Evolutionary conservation across 2,888 invertebrate genomes (phyloP), one percentile per base, ranked within the genome.

Genomic region (Brenthis hecate): DNA sequence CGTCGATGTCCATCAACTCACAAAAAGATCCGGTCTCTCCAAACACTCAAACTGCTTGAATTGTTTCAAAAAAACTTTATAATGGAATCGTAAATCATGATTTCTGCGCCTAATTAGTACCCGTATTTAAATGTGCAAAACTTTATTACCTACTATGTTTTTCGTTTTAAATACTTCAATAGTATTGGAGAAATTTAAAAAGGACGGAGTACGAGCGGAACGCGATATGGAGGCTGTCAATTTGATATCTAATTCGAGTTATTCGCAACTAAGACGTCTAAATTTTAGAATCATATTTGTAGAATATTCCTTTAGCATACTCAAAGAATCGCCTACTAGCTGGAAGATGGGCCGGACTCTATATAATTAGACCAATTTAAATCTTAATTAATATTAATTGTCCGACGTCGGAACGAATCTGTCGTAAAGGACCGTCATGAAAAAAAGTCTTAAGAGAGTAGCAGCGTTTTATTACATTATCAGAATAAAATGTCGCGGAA

Each of bases 311-410:
- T 61, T 71, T 75, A 77, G 82, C 77, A 77, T 78, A 75, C 78
- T 78, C 80, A 81, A 81, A 85, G 86, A 83, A 85, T 84, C 82
- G 82, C 85, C 81, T 77, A 84, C 82, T 82, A 77, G 85, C 77
- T 82, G 82, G 75, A 83, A 88, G 89, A 87, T 86, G 87, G 87
- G 81, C 85, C 86, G 83, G 84, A 86, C 85, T 90, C 91, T 88
- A 89, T 88, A 87, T 91, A 92, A 92, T 92, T 91, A 92, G 90
- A 91, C 91, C 92, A 92, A 92, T 92, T 92, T 91, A 92, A 92
- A 91, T 92, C 91, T 89, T 92, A 92, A 92, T 92, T 92, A 91
- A 91, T 92, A 92, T 91, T 92, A 92, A 92, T 92, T 92, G 92
- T 91, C 83, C 81, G 83, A 88, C 87, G 91, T 87, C 88, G 87